These are phyloP conservation scores for Cataglyphis livida DNA, from an alignment of 2,888 invertebrate species.

Conservation along the genomic window DNA sequence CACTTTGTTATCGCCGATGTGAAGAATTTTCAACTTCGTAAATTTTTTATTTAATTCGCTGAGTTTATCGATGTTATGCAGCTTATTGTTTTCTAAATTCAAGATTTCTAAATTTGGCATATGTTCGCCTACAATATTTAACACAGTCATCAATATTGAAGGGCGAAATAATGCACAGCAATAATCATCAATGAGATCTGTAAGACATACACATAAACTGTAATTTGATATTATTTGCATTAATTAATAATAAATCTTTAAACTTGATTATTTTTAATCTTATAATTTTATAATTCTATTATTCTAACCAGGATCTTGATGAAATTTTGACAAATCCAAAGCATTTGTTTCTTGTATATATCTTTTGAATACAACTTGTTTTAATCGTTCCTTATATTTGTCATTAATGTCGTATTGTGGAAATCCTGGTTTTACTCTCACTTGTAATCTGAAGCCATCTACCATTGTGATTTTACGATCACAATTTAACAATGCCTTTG, in stretches of 20 bases:
- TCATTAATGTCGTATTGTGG: constrained; percentile 88
- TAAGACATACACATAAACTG: constrained; percentile 67
- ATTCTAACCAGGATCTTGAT: constrained; percentile 89
- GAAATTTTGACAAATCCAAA: constrained; percentile 92
- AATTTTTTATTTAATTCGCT: constrained; percentile 89
- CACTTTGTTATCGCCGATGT: constrained; percentile 94
- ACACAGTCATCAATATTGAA: constrained; percentile 90
- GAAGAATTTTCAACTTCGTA: constrained; percentile 91
- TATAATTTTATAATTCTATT: not conserved
- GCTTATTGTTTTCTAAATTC: constrained; percentile 93
- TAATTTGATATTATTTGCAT: not conserved
- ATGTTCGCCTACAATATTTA: constrained; percentile 94
- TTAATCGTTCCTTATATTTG: constrained; percentile 91
- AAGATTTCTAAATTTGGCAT: constrained; percentile 94
- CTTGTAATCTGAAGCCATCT: constrained; percentile 90
- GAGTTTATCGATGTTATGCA: constrained; percentile 90
- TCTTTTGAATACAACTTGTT: constrained; percentile 92
- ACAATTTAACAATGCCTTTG: constrained; percentile 89
- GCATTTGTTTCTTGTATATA: constrained; percentile 91
- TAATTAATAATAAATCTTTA: not conserved
- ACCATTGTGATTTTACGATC: constrained; percentile 90
- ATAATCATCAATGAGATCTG: constrained; percentile 89
- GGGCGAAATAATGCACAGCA: constrained; percentile 92
- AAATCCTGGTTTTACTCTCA: constrained; percentile 86
- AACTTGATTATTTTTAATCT: not conserved